These are phyloP conservation scores for Carassius auratus DNA, from an alignment of 2,113 vertebrate genomes.

Conservation along the genomic window DNA sequence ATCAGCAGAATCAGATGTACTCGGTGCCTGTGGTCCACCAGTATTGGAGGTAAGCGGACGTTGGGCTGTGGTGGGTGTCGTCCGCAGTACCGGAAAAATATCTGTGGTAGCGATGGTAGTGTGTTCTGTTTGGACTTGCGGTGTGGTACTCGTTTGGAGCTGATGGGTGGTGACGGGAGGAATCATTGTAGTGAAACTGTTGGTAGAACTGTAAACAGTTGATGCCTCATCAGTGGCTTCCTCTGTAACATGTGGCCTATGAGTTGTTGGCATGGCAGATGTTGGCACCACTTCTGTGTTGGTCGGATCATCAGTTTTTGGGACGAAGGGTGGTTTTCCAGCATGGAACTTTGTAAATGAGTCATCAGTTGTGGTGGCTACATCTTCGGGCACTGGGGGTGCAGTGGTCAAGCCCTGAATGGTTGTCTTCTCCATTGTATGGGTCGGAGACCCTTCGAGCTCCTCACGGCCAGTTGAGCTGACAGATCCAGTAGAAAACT, in stretches of 20 bases:
- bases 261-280: conserved; percentile 60
- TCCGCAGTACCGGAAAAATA: conserved; percentile 49
- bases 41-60: conserved; percentile 21
- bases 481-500: conserved; percentile 58
- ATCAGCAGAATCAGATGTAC: conserved; percentile 55
- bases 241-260: conserved; percentile 63
- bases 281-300: conserved; percentile 55
- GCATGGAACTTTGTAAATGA: conserved; percentile 44
- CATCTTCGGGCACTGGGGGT: conserved; percentile 53
- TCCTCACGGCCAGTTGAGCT: conserved; percentile 57
- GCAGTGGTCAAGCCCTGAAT: conserved; percentile 60
- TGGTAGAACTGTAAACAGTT: conserved; percentile 37
- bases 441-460: conserved; percentile 55
- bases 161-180: conserved; percentile 51
- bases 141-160: conserved; percentile 45
- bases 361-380: conserved; percentile 52
- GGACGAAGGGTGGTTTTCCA: conserved; percentile 25
- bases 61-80: conserved; percentile 47
- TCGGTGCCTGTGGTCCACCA: conserved; percentile 43
- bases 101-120: conserved; percentile 39
- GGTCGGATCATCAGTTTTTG: conserved; percentile 43
- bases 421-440: conserved; percentile 46
- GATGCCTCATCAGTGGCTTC: conserved; percentile 49
- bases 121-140: conserved; percentile 31
- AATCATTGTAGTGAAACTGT: conserved; percentile 20